These are phyloP conservation scores for Spondyliosoma cantharus DNA, from an alignment of 2,797 vertebrate genomes.

Conservation along the genomic window DNA sequence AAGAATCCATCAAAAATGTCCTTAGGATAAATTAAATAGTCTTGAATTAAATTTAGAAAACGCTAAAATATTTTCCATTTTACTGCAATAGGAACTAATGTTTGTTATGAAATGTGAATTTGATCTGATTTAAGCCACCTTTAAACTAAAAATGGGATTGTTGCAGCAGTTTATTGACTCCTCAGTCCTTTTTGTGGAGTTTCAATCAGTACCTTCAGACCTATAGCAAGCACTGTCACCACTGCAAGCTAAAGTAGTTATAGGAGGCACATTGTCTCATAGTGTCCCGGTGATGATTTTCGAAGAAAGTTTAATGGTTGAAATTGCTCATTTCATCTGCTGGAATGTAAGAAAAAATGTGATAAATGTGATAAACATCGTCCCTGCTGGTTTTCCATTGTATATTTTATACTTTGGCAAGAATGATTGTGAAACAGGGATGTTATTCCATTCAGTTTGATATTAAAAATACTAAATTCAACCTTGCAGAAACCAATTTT, in stretches of 20 bases:
- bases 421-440: neutral
- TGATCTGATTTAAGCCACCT: neutral
- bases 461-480: neutral
- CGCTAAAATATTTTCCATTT: neutral
- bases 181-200: neutral
- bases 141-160: neutral
- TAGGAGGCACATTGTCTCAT: neutral
- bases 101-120: too few relatives aligned
- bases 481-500: too few relatives aligned
- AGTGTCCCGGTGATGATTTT: neutral
- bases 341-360: neutral
- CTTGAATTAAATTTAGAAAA: neutral
- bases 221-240: neutral
- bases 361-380: neutral
- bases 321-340: neutral
- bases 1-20: neutral
- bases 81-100: too few relatives aligned
- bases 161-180: neutral
- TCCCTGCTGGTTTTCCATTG: neutral
- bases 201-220: neutral
- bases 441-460: neutral
- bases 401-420: neutral
- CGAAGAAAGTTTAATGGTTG: neutral
- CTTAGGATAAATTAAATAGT: neutral
- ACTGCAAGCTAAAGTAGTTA: neutral